Evolutionary conservation across 2,888 invertebrate genomes (phyloP).

Genomic region (Corythucha ciliata): DNA sequence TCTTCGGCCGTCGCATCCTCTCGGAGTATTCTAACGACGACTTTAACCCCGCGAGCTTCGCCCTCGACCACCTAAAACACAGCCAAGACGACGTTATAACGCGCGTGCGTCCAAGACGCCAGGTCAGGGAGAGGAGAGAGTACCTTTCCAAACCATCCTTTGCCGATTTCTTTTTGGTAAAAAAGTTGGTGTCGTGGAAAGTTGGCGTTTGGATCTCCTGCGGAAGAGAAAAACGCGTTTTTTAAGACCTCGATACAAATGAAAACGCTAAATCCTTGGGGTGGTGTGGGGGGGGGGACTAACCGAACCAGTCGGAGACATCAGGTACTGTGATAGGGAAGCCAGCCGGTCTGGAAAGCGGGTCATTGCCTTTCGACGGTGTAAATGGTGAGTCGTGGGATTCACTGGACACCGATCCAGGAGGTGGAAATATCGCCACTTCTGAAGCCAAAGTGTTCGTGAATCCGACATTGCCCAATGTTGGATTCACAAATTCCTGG

Average conservation of each 20-base stretch:
- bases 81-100: not conserved
- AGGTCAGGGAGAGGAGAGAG: not conserved
- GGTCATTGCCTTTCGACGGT: slow-evolving; percentile 13
- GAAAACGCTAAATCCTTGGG: not conserved
- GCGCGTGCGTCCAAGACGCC: not conserved
- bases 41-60: slow-evolving; percentile 52
- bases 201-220: slow-evolving; percentile 48
- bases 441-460: slow-evolving; percentile 39
- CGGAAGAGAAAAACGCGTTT: slow-evolving; percentile 26
- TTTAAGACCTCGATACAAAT: not conserved
- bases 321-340: slow-evolving; percentile 40
- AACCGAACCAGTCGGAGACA: slow-evolving; percentile 45
- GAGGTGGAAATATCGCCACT: slow-evolving; percentile 43
- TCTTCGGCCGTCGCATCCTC: slow-evolving; percentile 67
- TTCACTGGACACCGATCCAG: slow-evolving; percentile 31
- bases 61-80: slow-evolving; percentile 62
- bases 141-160: slow-evolving; percentile 74
- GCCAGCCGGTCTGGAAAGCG: slow-evolving; percentile 29
- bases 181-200: slow-evolving; percentile 68
- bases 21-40: slow-evolving; percentile 72
- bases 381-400: slow-evolving; percentile 30
- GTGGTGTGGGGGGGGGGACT: slow-evolving; percentile 34
- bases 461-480: slow-evolving; percentile 37
- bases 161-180: slow-evolving; percentile 71
- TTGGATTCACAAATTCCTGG: slow-evolving; percentile 39